Evolutionary conservation across 1,140 invertebrate species (phyloP).

Genomic region (Pantala flavescens): DNA sequence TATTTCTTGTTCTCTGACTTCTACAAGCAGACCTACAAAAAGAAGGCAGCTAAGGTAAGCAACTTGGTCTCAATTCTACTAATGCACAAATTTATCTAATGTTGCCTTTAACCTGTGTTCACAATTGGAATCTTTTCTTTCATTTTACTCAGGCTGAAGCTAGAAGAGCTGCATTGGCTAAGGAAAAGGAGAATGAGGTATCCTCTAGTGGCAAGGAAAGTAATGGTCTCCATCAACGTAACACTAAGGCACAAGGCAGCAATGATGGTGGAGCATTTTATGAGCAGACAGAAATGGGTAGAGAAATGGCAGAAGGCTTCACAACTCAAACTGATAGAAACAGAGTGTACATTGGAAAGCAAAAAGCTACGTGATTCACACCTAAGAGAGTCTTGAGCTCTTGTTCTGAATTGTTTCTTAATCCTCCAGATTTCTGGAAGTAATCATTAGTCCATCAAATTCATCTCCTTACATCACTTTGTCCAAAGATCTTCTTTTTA

Average conservation of each 20-base stretch:
- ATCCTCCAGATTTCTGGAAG: neutral
- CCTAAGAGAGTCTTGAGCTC: neutral
- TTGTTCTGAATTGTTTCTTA: neutral
- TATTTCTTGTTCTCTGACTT: conserved; percentile 68
- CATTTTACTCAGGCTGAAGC: neutral
- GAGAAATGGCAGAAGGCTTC: conserved; percentile 1
- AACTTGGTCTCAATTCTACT: no score
- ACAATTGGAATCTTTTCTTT: no score
- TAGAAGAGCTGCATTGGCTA: neutral
- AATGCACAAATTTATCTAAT: no score
- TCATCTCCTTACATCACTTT: neutral
- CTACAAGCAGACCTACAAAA: conserved; percentile 56
- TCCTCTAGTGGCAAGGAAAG: neutral
- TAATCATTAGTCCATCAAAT: neutral
- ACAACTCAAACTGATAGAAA: neutral
- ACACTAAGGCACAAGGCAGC: neutral
- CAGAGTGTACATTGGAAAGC: neutral
- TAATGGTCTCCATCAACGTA: neutral
- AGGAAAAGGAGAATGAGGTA: no score
- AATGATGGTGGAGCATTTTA: neutral
- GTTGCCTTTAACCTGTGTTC: no score
- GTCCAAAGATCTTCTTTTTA: no score
- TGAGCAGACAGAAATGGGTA: neutral
- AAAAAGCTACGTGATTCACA: neutral
- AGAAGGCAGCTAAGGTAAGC: conserved; percentile 21